Evolutionary conservation across 1,140 invertebrate genomes (phyloP), one percentile per base, ranked within the genome.

Genomic region (Drosophila ficusphila): DNA sequence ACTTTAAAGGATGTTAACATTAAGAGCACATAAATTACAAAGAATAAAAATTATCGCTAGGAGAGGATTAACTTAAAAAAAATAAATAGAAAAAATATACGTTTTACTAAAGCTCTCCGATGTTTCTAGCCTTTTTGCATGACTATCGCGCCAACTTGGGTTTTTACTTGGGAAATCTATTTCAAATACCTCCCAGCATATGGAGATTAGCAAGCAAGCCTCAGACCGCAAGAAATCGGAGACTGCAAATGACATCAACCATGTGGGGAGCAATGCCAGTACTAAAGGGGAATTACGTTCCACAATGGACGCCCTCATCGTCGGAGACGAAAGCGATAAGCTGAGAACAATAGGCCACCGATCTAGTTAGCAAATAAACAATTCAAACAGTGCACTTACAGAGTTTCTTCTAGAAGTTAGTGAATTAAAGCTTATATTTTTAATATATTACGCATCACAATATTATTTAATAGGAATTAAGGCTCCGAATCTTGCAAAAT

Each of bases 201-300:
- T 46, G 36, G 7, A 70, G 65, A 70, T 70, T 70, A 71, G 53
- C 31, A 25, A 31, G 23, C 34, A 33, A 23, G 23, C 23, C 14
- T n/a, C 21, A 47, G 16, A 72, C 67, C 67, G 12, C 67, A 72
- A 34, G 53, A 52, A 71, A 72, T 61, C 39, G 29, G 54, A 72
- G 39, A 51, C 38, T 51, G 52, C 21, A 47, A 36, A 12, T 67
- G 25, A 29, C 57, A 33, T 8, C 18, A 4, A 31, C 64, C 18
- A 19, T 14, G 42, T 21, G 44, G 19, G 4, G 47, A 19, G 60
- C 16, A 36, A 12, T 8, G 34, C 34, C 25, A 16, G 56, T 23
- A 27, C 39, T 29, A 27, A 7, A 7, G 12, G 42, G 34, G 21
- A 21, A 31, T 21, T 46, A 38, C 41, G 16, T 8, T 8, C 41